Conservation (phyloP, 2,113 vertebrate species). For the Scalopus aquaticus region DNA sequence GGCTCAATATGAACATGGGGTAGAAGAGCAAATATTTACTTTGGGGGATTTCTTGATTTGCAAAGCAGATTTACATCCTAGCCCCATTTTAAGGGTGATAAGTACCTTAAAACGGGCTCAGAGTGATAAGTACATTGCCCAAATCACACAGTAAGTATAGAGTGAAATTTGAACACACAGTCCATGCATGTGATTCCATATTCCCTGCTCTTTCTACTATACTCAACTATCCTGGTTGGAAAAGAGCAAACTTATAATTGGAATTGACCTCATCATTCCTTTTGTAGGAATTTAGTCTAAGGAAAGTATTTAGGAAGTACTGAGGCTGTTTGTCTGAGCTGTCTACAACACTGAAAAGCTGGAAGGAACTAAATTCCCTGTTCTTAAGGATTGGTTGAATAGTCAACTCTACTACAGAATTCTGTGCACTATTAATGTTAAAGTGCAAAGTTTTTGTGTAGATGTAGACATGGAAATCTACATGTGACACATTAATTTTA, state of each 20-base stretch:
- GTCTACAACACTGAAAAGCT: not conserved
- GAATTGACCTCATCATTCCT: not conserved
- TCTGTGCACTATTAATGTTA: not conserved
- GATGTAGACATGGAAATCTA: not conserved
- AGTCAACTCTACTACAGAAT: not conserved
- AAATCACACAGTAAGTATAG: not conserved
- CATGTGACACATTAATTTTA: not conserved
- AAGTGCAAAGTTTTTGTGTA: not conserved
- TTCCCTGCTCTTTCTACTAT: not conserved
- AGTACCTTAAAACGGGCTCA: not conserved
- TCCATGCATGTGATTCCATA: not conserved
- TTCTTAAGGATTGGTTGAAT: not conserved
- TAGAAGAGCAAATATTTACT: not conserved
- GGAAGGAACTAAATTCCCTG: not conserved
- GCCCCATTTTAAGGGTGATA: not conserved
- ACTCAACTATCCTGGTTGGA: not conserved
- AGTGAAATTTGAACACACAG: not conserved
- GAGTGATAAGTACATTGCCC: not conserved
- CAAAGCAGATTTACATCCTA: not conserved
- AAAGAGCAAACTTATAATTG: not conserved
- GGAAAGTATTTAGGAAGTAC: not conserved
- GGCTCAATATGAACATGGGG: not conserved
- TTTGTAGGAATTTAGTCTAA: not conserved
- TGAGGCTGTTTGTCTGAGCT: not conserved
- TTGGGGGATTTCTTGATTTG: slow-evolving; percentile 4